Percentiles rank a stretch among this genome's conserved stretches.
These are phyloP conservation scores for Chamaetylas fuelleborni DNA, from an alignment of 2,113 vertebrate genomes.

Conservation along the genomic window DNA sequence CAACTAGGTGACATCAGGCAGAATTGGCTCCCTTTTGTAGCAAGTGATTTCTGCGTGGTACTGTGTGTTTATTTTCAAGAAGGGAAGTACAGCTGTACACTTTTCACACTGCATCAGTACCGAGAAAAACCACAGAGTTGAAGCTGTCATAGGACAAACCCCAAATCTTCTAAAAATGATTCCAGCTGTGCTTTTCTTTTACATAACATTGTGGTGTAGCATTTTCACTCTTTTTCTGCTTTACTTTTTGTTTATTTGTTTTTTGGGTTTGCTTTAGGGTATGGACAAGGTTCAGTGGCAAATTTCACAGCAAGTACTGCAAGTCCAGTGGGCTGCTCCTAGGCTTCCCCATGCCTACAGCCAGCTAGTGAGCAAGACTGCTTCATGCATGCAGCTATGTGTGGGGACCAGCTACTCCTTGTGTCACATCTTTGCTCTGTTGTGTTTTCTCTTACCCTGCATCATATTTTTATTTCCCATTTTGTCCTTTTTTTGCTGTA, in stretches of 20 bases:
- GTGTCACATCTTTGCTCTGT: background rate
- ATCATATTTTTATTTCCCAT: background rate
- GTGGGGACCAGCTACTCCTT: background rate
- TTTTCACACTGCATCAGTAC: background rate
- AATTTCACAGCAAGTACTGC: background rate
- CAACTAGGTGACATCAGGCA: background rate
- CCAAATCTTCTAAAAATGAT: background rate
- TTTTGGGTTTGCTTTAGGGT: background rate
- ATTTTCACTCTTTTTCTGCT: background rate
- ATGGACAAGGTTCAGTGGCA: background rate
- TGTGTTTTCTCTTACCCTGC: background rate
- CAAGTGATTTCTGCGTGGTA: background rate
- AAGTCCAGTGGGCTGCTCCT: background rate
- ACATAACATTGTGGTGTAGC: background rate
- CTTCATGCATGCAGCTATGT: accelerated
- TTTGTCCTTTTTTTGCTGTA: background rate
- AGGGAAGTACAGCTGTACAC: background rate
- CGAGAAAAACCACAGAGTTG: constrained; percentile 10
- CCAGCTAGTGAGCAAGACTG: background rate
- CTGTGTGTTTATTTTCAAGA: background rate
- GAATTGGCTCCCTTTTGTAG: accelerated
- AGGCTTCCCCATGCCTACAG: accelerated
- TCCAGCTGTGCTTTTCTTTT: background rate
- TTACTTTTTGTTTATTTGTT: background rate
- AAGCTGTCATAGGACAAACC: background rate